Percentiles rank a stretch among this genome's conserved stretches.
Evolutionary conservation across 1,140 invertebrate genomes (phyloP).

Genomic region (Pentalonia nigronervosa): DNA sequence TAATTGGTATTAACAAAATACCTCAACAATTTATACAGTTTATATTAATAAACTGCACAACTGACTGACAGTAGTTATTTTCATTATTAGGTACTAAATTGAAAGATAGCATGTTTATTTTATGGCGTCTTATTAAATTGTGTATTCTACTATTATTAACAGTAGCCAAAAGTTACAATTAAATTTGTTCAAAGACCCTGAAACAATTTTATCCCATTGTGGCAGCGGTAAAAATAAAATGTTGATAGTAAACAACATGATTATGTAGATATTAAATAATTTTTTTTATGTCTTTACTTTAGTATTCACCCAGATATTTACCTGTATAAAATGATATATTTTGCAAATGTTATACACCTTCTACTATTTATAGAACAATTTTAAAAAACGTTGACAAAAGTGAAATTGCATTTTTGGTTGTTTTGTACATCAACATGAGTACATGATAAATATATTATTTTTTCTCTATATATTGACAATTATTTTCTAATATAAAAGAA

Average conservation of each 20-base stretch:
- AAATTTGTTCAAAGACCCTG: conserved; percentile 29
- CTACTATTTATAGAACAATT: too few species aligned
- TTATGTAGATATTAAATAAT: background rate
- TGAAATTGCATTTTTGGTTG: too few species aligned
- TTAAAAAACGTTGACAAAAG: too few species aligned
- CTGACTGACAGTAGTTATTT: background rate
- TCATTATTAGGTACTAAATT: conserved; percentile 31
- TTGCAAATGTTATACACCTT: background rate
- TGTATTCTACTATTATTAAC: background rate
- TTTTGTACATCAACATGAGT: too few species aligned
- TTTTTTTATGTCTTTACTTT: background rate
- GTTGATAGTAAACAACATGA: background rate
- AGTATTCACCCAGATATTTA: background rate
- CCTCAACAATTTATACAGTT: conserved; percentile 11
- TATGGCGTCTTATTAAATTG: conserved; percentile 17
- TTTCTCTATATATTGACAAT: too few species aligned
- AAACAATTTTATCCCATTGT: conserved; percentile 2
- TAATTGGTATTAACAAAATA: background rate
- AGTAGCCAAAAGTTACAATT: conserved; percentile 21
- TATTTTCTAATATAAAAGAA: too few species aligned
- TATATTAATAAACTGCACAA: conserved; percentile 9
- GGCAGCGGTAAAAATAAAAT: background rate
- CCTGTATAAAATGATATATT: background rate
- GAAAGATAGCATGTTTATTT: conserved; percentile 1
- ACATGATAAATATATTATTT: too few species aligned